Conservation (phyloP, 2,113 vertebrate genomes). For the Odocoileus hemionus region DNA sequence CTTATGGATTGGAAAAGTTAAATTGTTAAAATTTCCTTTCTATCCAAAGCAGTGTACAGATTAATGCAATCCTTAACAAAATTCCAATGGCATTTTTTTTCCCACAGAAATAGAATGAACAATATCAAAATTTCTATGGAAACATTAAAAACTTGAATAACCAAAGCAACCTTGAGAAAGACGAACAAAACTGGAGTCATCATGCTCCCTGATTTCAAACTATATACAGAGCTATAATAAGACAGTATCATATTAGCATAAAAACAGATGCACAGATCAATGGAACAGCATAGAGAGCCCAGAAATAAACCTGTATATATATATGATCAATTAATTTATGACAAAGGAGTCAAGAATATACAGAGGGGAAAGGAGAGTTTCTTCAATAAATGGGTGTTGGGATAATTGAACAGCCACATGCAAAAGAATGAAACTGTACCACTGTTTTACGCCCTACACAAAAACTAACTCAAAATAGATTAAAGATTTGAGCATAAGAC, state of each 20-base stretch:
- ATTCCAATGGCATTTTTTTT: neutral
- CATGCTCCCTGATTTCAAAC: neutral
- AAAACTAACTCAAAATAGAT: neutral
- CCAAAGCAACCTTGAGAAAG: neutral
- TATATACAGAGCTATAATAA: neutral
- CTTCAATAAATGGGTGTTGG: neutral
- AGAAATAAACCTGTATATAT: neutral
- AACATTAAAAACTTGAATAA: neutral
- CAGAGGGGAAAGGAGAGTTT: neutral
- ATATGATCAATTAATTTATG: neutral
- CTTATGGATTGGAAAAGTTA: neutral
- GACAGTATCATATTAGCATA: neutral
- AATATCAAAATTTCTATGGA: neutral
- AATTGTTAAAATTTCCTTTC: neutral
- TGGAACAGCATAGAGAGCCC: neutral
- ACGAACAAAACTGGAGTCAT: neutral
- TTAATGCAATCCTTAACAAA: neutral
- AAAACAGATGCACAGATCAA: neutral
- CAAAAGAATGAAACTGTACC: neutral
- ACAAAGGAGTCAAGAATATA: neutral
- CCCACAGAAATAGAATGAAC: neutral
- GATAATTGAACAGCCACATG: neutral
- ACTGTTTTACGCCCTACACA: neutral
- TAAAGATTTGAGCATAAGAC: neutral
- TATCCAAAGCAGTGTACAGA: neutral